phyloP scores from a whole-genome alignment of 2,797 vertebrate genomes.

The Choloepus didactylus region DNA sequence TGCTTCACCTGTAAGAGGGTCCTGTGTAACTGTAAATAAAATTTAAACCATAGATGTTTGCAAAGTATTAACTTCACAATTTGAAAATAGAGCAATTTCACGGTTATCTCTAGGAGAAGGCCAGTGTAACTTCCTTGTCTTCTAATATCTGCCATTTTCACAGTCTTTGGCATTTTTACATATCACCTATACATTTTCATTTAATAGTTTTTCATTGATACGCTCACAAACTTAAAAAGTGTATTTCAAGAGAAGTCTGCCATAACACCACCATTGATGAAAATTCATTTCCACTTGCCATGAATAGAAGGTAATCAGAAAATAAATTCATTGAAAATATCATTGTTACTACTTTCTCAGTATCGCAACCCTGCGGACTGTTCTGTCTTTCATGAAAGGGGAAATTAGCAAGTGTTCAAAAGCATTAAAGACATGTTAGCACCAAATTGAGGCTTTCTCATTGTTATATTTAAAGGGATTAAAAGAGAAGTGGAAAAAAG shows the following conservation, averaged over 20 bases:
- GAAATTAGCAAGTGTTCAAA: not conserved
- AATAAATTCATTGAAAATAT: conserved; percentile 36
- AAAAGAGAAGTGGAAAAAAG: not conserved
- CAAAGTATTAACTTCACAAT: conserved; percentile 31
- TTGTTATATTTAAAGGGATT: not conserved
- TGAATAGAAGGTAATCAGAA: not conserved
- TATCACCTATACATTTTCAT: not conserved
- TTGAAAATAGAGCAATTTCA: not conserved
- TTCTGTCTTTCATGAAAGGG: not conserved
- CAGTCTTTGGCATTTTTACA: not conserved
- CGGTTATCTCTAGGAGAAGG: not conserved
- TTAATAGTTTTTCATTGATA: not conserved
- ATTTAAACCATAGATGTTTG: not conserved
- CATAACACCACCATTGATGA: not conserved
- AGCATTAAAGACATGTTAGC: not conserved
- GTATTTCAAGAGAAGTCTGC: not conserved
- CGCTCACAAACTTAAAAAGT: not conserved
- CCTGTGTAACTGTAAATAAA: not conserved
- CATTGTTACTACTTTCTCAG: not conserved
- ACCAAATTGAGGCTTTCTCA: not conserved
- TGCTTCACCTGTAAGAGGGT: not conserved
- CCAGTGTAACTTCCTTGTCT: not conserved
- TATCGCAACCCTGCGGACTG: not conserved
- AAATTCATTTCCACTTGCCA: not conserved
- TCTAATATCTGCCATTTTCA: not conserved